Evolutionary conservation across 2,888 invertebrate species (phyloP).

Genomic region (Oscheius sp.): DNA sequence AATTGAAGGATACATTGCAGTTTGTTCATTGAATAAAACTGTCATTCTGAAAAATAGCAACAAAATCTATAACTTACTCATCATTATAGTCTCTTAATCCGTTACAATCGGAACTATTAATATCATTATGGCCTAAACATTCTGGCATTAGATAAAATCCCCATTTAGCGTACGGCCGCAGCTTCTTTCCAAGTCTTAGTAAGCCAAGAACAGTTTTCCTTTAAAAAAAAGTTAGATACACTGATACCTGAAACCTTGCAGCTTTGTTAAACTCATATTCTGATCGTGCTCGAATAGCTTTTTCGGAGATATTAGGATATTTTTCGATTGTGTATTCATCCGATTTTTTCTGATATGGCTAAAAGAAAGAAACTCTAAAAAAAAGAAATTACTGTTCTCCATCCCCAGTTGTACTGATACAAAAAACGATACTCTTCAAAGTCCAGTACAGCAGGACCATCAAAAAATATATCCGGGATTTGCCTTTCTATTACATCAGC

Average conservation of each 20-base stretch:
- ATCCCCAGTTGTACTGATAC: constrained; percentile 50
- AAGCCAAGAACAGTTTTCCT: not conserved
- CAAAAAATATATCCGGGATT: constrained; percentile 46
- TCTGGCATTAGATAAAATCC: constrained; percentile 54
- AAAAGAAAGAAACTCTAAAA: not conserved
- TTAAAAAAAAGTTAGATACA: not conserved
- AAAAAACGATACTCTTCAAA: constrained; percentile 53
- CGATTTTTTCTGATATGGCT: constrained; percentile 23
- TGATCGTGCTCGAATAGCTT: constrained; percentile 29
- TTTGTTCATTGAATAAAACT: constrained; percentile 11
- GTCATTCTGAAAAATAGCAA: constrained; percentile 19
- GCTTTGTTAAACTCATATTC: constrained; percentile 37
- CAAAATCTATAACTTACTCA: not conserved
- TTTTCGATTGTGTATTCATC: constrained; percentile 13
- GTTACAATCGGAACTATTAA: constrained; percentile 21
- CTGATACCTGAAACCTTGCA: constrained; percentile 25
- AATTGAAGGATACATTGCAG: constrained; percentile 27
- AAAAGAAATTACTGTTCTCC: constrained; percentile 30
- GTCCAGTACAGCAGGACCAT: constrained; percentile 50
- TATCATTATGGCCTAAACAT: constrained; percentile 45
- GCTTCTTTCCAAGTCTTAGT: constrained; percentile 36
- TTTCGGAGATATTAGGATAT: constrained; percentile 32
- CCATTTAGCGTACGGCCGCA: constrained; percentile 54
- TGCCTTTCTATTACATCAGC: not conserved
- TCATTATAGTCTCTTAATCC: not conserved